These are phyloP conservation scores for Petroica traversi DNA, from an alignment of 2,113 vertebrate genomes.

Conservation along the genomic window DNA sequence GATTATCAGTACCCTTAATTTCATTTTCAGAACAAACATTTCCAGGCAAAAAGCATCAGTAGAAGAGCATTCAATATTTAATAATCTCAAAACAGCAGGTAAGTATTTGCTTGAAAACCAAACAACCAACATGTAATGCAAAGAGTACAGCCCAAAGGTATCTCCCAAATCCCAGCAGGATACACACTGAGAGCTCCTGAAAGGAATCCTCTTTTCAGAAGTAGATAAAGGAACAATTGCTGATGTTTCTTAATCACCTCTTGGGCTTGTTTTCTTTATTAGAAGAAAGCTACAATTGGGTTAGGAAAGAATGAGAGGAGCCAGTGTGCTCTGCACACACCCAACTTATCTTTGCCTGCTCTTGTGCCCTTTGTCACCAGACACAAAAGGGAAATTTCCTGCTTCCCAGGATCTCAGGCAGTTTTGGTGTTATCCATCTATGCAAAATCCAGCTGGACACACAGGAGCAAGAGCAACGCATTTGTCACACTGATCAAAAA, in stretches of 20 bases:
- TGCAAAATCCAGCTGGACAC: background rate
- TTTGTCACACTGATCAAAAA: background rate
- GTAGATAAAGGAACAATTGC: background rate
- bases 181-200: background rate
- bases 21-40: background rate
- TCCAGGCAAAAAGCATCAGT: background rate
- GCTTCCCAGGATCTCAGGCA: background rate
- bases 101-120: background rate
- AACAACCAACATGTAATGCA: background rate
- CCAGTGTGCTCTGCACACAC: no score
- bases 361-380: background rate
- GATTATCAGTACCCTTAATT: background rate
- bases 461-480: accelerated
- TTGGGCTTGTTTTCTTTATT: background rate
- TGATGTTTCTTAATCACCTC: background rate
- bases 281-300: background rate
- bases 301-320: background rate
- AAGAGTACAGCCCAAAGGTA: background rate
- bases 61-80: background rate
- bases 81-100: background rate
- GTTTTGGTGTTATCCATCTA: background rate
- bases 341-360: background rate
- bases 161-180: background rate
- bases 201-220: background rate
- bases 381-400: background rate